phyloP scores from a whole-genome alignment of 2,888 invertebrate species.

The Ryuthela nishihirai region DNA sequence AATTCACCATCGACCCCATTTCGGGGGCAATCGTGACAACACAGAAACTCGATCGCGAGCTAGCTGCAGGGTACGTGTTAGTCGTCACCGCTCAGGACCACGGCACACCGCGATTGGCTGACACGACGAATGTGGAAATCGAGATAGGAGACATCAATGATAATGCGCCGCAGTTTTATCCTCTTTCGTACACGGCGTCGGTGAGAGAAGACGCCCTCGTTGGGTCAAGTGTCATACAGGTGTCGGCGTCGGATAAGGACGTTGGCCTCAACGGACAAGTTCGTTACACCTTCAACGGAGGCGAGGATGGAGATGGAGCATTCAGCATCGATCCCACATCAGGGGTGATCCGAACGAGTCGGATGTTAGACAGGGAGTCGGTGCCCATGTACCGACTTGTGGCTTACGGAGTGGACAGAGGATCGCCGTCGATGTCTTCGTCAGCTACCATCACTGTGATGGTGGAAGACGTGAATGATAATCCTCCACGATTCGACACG shows the following conservation, averaged over 20 bases:
- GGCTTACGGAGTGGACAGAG: slow-evolving; percentile 84
- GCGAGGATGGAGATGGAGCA: slow-evolving; percentile 68
- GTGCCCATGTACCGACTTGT: slow-evolving; percentile 76
- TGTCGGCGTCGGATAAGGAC: slow-evolving; percentile 72
- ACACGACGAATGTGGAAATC: slow-evolving; percentile 93
- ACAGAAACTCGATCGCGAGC: slow-evolving; percentile 78
- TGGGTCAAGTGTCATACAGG: slow-evolving; percentile 57
- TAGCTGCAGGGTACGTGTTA: slow-evolving; percentile 70
- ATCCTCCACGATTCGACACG: slow-evolving; percentile 62
- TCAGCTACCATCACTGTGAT: slow-evolving; percentile 62
- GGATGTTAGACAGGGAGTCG: slow-evolving; percentile 84
- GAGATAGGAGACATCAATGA: slow-evolving; percentile 94
- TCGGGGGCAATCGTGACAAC: slow-evolving; percentile 91
- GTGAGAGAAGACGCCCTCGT: slow-evolving; percentile 84
- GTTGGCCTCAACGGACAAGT: slow-evolving; percentile 82
- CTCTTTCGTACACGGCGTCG: slow-evolving; percentile 64
- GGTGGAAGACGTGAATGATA: slow-evolving; percentile 43
- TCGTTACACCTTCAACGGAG: slow-evolving; percentile 46
- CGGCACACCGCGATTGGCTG: slow-evolving; percentile 82
- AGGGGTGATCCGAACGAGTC: slow-evolving; percentile 85
- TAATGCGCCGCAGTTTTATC: slow-evolving; percentile 77
- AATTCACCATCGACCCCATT: slow-evolving; percentile 83
- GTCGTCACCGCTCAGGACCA: slow-evolving; percentile 91
- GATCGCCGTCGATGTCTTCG: slow-evolving; percentile 63
- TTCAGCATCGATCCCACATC: slow-evolving; percentile 89